A percentile compares a stretch with the other conserved stretches of the same genome.
Conservation (phyloP, 2,888 invertebrate species). For the Hymenopus coronatus region DNA sequence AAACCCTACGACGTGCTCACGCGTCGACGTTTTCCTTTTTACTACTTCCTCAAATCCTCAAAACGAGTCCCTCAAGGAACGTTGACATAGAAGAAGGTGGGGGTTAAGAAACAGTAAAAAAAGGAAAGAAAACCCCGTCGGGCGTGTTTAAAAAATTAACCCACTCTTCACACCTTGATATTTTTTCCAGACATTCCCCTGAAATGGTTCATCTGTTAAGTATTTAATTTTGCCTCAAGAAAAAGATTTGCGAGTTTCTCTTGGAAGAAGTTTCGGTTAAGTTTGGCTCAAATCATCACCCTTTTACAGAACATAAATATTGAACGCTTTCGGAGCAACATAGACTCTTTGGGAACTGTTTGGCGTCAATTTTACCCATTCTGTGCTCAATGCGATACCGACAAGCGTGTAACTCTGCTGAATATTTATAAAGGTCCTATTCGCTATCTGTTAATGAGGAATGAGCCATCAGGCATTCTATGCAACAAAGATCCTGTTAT, state of each 20-base stretch:
- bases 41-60: neutral
- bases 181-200: neutral
- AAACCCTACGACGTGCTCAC: neutral
- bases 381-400: too few species aligned
- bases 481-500: too few species aligned
- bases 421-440: too few species aligned
- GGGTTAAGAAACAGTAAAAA: neutral
- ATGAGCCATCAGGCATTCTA: too few species aligned
- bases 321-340: neutral
- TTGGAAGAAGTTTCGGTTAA: neutral
- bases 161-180: neutral
- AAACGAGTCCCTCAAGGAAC: neutral
- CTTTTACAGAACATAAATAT: neutral
- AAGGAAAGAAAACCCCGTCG: neutral
- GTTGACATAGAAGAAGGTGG: neutral
- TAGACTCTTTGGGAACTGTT: neutral
- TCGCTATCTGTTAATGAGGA: too few species aligned
- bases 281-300: neutral
- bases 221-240: neutral
- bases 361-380: too few species aligned
- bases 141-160: neutral
- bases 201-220: neutral
- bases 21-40: neutral
- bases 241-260: neutral
- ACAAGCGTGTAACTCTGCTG: too few species aligned